Percentiles rank a stretch among this genome's conserved stretches.
Conservation (phyloP, 2,888 invertebrate genomes). For the Prosopocoilus inquinatus region DNA sequence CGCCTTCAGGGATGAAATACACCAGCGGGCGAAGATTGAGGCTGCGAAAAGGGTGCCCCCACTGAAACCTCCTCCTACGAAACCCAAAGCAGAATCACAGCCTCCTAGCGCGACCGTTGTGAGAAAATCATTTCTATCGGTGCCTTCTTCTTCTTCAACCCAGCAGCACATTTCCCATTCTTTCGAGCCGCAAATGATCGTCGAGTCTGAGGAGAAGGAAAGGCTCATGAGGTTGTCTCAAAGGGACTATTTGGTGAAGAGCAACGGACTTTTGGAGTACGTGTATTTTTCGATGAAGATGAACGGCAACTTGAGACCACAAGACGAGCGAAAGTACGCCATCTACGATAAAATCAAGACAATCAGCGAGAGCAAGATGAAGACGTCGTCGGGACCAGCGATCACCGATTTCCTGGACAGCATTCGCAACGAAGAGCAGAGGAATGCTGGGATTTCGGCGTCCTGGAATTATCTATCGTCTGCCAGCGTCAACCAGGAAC, state of each 20-base stretch:
- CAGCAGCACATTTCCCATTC: constrained; percentile 44
- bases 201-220: constrained; percentile 71
- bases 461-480: constrained; percentile 18
- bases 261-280: constrained; percentile 68
- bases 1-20: constrained; percentile 66
- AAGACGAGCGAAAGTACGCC: constrained; percentile 66
- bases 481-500: constrained; percentile 4
- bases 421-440: constrained; percentile 26
- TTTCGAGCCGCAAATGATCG: constrained; percentile 65
- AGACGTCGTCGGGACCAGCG: constrained; percentile 36
- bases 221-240: constrained; percentile 64
- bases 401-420: constrained; percentile 46
- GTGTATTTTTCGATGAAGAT: constrained; percentile 68
- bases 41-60: constrained; percentile 55
- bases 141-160: constrained; percentile 15
- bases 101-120: constrained; percentile 3
- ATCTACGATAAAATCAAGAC: constrained; percentile 53
- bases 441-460: neutral
- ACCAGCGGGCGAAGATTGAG: constrained; percentile 60
- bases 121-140: constrained; percentile 16
- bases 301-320: constrained; percentile 63
- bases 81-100: constrained; percentile 24
- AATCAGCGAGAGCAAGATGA: constrained; percentile 31
- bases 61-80: constrained; percentile 25
- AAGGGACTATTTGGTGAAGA: constrained; percentile 67